Conservation (phyloP, 2,113 vertebrate species). For the Platysteira castanea region DNA sequence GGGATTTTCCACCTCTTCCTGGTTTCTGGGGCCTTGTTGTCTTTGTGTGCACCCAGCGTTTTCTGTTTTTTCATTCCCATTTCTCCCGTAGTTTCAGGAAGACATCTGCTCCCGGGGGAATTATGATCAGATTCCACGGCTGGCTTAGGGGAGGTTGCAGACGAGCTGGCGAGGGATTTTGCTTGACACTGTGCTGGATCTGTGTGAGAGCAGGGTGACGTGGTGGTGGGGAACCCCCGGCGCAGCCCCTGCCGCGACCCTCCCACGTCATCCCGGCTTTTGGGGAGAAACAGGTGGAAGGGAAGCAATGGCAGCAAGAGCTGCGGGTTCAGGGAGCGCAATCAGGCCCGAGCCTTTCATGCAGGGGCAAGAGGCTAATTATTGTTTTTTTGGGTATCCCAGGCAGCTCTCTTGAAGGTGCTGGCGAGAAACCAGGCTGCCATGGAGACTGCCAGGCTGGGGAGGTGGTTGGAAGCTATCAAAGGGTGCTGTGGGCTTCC, state of each 20-base stretch:
- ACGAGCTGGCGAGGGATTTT: neutral
- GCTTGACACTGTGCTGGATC: neutral
- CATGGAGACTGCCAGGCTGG: neutral
- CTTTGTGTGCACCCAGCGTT: fast-evolving
- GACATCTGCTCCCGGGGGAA: neutral
- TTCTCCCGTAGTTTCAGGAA: neutral
- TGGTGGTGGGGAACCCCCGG: neutral
- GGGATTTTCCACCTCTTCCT: neutral
- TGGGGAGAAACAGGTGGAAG: neutral
- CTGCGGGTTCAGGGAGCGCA: neutral
- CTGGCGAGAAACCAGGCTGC: neutral
- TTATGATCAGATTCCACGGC: fast-evolving
- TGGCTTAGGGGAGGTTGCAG: neutral
- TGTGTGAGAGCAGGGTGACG: neutral
- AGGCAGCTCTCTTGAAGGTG: neutral
- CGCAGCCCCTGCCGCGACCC: neutral
- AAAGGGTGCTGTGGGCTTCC: neutral
- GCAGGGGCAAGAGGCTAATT: neutral
- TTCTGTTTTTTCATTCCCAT: neutral
- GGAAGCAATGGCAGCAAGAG: neutral
- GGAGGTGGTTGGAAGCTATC: neutral
- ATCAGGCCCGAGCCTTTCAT: neutral
- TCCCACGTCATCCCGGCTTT: fast-evolving
- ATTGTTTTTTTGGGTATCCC: neutral
- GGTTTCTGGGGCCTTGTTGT: neutral